A percentile compares a stretch with the other conserved stretches of the same genome.
Conservation (phyloP, 2,797 vertebrate genomes). For the Peromyscus nudipes region DNA sequence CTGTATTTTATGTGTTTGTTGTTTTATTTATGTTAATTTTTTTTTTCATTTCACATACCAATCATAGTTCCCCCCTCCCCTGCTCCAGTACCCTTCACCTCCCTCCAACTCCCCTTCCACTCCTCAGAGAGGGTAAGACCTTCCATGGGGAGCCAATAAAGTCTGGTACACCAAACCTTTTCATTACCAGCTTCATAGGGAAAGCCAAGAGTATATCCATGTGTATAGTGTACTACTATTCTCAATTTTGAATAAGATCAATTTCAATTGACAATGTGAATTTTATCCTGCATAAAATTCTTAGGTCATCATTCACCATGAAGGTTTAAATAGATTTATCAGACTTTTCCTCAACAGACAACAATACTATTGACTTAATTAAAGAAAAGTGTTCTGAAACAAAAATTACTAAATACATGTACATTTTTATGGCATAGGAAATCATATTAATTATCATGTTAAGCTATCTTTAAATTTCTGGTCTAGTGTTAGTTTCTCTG, state of each 20-base stretch:
- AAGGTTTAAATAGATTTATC: not conserved
- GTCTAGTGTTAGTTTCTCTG: not conserved
- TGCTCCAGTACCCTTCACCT: too few relatives aligned
- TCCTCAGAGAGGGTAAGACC: too few relatives aligned
- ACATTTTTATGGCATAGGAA: not conserved
- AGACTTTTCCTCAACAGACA: not conserved
- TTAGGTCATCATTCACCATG: not conserved
- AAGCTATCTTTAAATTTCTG: constrained; percentile 20
- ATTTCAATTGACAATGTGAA: not conserved
- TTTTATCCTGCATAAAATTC: constrained; percentile 31
- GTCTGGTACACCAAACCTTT: not conserved
- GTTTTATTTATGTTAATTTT: too few relatives aligned
- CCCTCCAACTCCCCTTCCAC: too few relatives aligned
- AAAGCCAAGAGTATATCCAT: constrained; percentile 12
- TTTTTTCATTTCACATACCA: too few relatives aligned
- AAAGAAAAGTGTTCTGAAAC: not conserved
- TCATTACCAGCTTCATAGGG: not conserved
- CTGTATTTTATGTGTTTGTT: not conserved
- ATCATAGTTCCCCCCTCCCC: too few relatives aligned
- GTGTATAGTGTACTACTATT: not conserved
- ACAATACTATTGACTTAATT: constrained; percentile 2
- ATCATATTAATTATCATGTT: not conserved
- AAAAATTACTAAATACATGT: constrained; percentile 48
- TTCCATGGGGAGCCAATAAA: too few relatives aligned
- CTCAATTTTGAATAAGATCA: constrained; percentile 26